Evolutionary conservation across 2,113 vertebrate genomes (phyloP).

Genomic region (Pheucticus melanocephalus): DNA sequence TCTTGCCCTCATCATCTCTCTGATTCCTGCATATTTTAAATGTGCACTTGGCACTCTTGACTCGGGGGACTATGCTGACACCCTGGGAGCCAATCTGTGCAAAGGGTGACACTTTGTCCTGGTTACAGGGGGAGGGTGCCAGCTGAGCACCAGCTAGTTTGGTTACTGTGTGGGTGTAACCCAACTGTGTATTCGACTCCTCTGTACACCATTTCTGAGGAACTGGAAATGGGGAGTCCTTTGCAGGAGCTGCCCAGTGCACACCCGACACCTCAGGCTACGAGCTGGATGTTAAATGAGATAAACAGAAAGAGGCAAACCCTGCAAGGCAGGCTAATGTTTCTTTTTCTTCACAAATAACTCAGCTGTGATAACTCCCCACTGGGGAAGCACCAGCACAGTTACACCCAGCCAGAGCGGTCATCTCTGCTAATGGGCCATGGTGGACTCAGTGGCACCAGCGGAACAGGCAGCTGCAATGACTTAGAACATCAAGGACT

Average conservation of each 20-base stretch:
- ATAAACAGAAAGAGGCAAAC: not conserved
- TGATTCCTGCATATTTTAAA: conserved; percentile 38
- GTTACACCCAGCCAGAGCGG: not conserved
- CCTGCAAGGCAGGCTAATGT: not conserved
- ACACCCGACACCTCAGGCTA: not conserved
- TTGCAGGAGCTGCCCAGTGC: not conserved
- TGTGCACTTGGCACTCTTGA: not conserved
- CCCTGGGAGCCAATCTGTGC: not conserved
- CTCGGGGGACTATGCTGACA: not conserved
- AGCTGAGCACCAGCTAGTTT: no score
- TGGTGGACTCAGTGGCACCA: not conserved
- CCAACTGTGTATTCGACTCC: not conserved
- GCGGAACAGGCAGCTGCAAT: not conserved
- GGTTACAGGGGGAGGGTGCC: no score
- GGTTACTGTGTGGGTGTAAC: not conserved
- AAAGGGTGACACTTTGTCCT: not conserved
- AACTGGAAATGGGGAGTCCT: not conserved
- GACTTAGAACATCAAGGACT: not conserved
- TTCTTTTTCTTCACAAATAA: not conserved
- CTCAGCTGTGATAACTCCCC: not conserved
- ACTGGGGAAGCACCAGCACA: not conserved
- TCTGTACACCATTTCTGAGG: not conserved
- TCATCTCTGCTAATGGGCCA: fast-evolving
- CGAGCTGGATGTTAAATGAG: not conserved
- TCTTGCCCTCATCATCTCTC: not conserved